These are phyloP conservation scores for Drosophila kambysellisi DNA, from an alignment of 2,888 invertebrate species.

Conservation along the genomic window DNA sequence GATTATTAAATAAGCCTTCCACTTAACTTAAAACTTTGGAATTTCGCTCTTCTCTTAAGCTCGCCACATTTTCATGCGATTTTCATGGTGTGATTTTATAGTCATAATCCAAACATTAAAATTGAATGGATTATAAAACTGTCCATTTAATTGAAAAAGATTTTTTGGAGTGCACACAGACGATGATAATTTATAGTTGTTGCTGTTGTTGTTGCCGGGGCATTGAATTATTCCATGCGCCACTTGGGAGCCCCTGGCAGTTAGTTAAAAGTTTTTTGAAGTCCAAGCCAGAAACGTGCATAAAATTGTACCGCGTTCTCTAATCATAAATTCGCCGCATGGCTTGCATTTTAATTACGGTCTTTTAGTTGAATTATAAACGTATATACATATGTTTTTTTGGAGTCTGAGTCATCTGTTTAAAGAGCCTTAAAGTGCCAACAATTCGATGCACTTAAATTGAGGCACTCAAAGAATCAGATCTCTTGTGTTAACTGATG, in stretches of 20 bases:
- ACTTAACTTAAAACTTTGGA: not conserved
- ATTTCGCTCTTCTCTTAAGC: not conserved
- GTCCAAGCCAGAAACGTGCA: conserved; percentile 55
- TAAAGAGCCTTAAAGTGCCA: not conserved
- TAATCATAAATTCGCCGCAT: conserved; percentile 64
- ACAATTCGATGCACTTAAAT: conserved; percentile 15
- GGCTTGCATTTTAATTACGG: conserved; percentile 67
- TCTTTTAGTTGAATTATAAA: conserved; percentile 22
- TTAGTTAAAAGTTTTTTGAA: conserved; percentile 49
- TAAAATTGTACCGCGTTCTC: conserved; percentile 63
- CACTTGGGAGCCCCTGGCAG: conserved; percentile 35
- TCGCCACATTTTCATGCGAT: not conserved
- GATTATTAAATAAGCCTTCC: not conserved
- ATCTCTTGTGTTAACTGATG: conserved; percentile 12
- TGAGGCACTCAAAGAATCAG: not conserved
- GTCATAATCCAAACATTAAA: not conserved
- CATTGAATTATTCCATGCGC: conserved; percentile 58
- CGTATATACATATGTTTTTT: not conserved
- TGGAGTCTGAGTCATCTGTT: not conserved
- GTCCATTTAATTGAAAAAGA: conserved; percentile 1
- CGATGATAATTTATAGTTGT: conserved; percentile 39
- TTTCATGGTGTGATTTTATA: not conserved
- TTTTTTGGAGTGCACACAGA: conserved; percentile 31
- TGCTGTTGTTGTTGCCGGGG: conserved; percentile 33
- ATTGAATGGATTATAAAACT: not conserved